phyloP scores from a whole-genome alignment of 2,797 vertebrate genomes.

The Hemibagrus guttatus region DNA sequence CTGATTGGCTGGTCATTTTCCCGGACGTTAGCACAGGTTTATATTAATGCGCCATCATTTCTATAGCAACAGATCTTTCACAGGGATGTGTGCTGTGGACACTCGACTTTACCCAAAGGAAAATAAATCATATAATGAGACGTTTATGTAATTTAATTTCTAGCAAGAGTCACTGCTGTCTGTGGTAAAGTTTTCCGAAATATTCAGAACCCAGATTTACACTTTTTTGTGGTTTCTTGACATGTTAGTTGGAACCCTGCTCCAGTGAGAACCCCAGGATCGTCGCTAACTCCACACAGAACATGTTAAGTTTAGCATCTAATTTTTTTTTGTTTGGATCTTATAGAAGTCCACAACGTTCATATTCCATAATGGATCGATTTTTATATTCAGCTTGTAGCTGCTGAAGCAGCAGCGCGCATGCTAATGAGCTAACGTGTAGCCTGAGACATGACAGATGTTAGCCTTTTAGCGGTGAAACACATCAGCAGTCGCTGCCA shows the following conservation, averaged over 20 bases:
- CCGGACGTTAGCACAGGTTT: background rate
- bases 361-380: background rate
- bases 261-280: background rate
- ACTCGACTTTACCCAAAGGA: background rate
- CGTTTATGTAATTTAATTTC: background rate
- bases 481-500: background rate
- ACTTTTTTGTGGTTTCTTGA: background rate
- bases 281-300: background rate
- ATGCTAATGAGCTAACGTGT: slow-evolving; percentile 4
- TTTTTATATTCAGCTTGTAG: background rate
- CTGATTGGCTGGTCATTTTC: background rate
- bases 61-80: background rate
- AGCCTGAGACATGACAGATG: slow-evolving; percentile 29
- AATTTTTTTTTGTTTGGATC: background rate
- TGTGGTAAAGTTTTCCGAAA: background rate
- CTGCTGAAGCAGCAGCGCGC: background rate
- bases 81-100: background rate
- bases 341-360: background rate
- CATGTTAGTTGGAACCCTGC: background rate
- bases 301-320: background rate
- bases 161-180: background rate
- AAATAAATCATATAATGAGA: background rate
- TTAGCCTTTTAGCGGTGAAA: slow-evolving; percentile 22
- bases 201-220: background rate
- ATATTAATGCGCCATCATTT: background rate